Evolutionary conservation across 2,888 invertebrate genomes (phyloP).

Genomic region (Temnothorax rugatulus): DNA sequence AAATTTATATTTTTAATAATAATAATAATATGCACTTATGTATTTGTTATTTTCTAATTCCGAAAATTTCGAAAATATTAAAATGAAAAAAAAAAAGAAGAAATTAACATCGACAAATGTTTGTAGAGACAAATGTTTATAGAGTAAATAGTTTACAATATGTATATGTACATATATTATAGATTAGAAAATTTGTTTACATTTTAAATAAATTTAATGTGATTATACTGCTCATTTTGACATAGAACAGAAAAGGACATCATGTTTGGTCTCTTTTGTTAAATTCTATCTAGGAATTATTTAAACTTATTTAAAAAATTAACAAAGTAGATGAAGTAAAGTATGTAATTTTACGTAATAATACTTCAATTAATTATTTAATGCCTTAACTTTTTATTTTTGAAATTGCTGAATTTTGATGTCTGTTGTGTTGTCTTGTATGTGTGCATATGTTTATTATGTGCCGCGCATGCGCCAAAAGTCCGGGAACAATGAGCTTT

Average conservation of each 20-base stretch:
- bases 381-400: neutral
- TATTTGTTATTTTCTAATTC: neutral
- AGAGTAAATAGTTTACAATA: neutral
- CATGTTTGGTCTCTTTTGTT: neutral
- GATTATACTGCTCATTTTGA: too few species aligned
- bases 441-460: neutral
- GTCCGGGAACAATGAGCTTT: neutral
- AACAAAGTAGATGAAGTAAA: neutral
- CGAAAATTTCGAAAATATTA: too few species aligned
- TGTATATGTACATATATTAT: neutral
- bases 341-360: neutral
- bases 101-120: too few species aligned
- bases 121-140: neutral
- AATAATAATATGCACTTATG: neutral
- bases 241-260: too few species aligned
- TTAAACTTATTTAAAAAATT: neutral
- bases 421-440: too few species aligned
- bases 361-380: neutral
- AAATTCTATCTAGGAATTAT: neutral
- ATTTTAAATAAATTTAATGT: too few species aligned
- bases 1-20: neutral
- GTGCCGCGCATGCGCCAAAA: neutral
- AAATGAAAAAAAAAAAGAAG: too few species aligned
- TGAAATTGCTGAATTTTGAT: neutral
- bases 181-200: neutral